Evolutionary conservation across 2,113 vertebrate species (phyloP), one percentile per base, ranked within the genome.

Genomic region (Ivindomyrus marchei): DNA sequence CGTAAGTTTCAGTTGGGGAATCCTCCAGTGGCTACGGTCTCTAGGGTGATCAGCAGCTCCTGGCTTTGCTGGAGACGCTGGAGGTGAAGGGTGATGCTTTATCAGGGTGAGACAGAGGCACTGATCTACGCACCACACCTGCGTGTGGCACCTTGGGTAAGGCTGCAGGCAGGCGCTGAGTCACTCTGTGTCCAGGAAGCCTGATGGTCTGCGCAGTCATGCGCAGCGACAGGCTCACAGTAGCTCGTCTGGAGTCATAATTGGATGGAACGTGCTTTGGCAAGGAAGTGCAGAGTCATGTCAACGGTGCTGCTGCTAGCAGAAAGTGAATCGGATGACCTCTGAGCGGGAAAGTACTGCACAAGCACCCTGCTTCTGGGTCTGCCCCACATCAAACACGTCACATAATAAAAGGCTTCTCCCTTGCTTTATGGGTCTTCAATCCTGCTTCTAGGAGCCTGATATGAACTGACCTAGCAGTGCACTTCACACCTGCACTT

Each of bases 141-240:
- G 31, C 27, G 27, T 74, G 27, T 36, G 31, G 15, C 4, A 42
- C 13, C 10, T 15, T 42, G 74, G 36, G 15, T 80, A 80, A 31
- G 49, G 7, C 39, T 31, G 42, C 10, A n/a, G 13, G 52, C 8
- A 39, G 87, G 52, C 27, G 45, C 47, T 1, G 31, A 24, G 47
- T 56, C 15, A 49, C 19, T 74, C 27, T 21, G 1, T 24, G 8
- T 13, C n/a, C 31, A 3, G 24, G 27, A 70, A 36, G 56, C 31
- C 15, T 66, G 15, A 52, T 0, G 36, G 3, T 7, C 17, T 80
- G 17, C 27, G n/a, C 80, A 9, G 36, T 62, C 62, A 89, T 87
- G 36, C 3, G 19, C 49, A 39, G 17, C 89, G 88, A 88, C 87
- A 89, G 87, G 49, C 90, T 85, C 74, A 66, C 11, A 24, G 77